A percentile compares a stretch with the other conserved stretches of the same genome.
Evolutionary conservation across 2,113 vertebrate genomes (phyloP).

Genomic region (Erpornis zantholeuca): DNA sequence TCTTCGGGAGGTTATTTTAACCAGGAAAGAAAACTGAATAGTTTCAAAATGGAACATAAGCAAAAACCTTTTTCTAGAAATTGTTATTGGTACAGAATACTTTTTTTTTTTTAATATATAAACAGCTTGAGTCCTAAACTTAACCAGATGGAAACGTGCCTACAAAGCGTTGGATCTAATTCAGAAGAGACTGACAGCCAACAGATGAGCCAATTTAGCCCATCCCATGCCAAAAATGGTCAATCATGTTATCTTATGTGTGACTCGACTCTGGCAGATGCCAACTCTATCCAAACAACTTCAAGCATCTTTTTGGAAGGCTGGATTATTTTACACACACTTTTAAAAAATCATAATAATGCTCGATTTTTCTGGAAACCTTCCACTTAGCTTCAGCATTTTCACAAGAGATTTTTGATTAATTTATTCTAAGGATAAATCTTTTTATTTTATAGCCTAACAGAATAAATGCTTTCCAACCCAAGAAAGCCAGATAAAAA

Average conservation of each 20-base stretch:
- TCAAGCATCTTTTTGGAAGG: conserved; percentile 54
- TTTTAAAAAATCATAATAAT: conserved; percentile 1
- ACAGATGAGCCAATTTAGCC: conserved; percentile 75
- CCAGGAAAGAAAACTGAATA: background rate
- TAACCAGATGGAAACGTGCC: conserved; percentile 83
- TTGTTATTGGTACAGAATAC: conserved; percentile 57
- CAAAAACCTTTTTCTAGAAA: conserved; percentile 44
- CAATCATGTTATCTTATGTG: conserved; percentile 75
- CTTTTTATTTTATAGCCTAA: background rate
- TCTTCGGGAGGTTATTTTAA: background rate
- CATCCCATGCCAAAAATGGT: conserved; percentile 77
- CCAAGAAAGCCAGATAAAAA: background rate
- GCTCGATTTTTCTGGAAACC: conserved; percentile 26
- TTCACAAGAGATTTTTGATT: conserved; percentile 20
- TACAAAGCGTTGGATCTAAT: conserved; percentile 72
- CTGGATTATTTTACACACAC: conserved; percentile 40
- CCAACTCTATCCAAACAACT: conserved; percentile 63
- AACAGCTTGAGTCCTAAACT: conserved; percentile 81
- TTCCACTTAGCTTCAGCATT: conserved; percentile 33
- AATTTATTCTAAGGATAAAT: conserved; percentile 30
- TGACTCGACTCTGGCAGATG: conserved; percentile 68
- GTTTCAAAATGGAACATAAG: conserved; percentile 22
- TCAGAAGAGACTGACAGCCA: conserved; percentile 75
- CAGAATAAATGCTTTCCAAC: background rate
- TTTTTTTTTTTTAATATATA: conserved; percentile 38